These are phyloP conservation scores for Loris lydekkerianus DNA, from an alignment of 2,797 vertebrate species.

Conservation along the genomic window DNA sequence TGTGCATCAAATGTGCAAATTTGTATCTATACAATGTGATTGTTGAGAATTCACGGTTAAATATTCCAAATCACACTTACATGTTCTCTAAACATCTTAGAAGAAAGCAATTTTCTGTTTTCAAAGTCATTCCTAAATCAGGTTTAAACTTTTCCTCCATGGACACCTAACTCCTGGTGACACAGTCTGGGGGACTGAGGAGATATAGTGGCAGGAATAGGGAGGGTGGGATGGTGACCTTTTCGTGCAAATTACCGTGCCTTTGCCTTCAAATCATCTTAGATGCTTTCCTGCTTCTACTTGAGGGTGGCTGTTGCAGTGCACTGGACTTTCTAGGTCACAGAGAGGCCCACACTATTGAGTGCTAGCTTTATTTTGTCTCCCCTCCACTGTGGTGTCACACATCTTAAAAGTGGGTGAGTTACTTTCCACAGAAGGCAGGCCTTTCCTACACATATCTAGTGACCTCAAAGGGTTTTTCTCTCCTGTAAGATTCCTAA, in stretches of 20 bases:
- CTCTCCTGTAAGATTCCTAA: background rate
- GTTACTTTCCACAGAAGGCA: background rate
- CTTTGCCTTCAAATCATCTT: background rate
- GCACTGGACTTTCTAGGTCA: background rate
- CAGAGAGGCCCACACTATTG: accelerated
- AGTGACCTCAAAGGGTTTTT: background rate
- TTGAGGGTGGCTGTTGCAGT: background rate
- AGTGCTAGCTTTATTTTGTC: background rate
- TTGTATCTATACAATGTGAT: background rate
- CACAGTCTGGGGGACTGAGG: background rate
- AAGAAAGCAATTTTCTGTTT: background rate
- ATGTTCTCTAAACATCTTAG: background rate
- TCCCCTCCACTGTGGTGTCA: background rate
- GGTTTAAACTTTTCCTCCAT: background rate
- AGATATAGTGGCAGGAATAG: accelerated
- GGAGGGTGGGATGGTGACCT: accelerated
- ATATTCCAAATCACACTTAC: background rate
- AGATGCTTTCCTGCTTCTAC: background rate
- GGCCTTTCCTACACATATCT: background rate
- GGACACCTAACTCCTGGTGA: background rate
- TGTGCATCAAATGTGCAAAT: background rate
- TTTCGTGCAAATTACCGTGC: background rate
- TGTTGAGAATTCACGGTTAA: background rate
- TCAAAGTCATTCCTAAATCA: background rate
- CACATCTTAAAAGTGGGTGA: background rate